phyloP scores from a whole-genome alignment of 1,140 invertebrate species.

The Reticulitermes speratus region DNA sequence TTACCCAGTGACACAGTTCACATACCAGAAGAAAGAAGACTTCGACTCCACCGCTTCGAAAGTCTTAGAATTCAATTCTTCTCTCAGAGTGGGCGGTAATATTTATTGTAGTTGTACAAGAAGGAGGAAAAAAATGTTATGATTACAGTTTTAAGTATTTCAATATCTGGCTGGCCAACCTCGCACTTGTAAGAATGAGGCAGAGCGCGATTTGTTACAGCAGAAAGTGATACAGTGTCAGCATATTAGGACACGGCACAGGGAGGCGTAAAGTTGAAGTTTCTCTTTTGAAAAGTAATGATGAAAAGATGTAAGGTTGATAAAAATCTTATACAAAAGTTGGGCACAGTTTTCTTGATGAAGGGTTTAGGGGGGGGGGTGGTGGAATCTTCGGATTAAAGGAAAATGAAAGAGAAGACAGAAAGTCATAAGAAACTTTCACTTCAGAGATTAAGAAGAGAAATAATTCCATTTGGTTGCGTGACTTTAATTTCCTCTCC shows the following conservation, averaged over 20 bases:
- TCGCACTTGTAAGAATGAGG: too few relatives aligned
- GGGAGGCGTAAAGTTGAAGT: neutral
- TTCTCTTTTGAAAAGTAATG: neutral
- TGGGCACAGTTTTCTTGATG: neutral
- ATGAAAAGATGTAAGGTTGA: conserved; percentile 6
- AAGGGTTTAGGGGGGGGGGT: neutral
- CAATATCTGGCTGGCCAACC: too few relatives aligned
- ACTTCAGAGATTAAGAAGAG: neutral
- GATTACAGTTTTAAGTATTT: too few relatives aligned
- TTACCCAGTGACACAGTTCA: too few relatives aligned
- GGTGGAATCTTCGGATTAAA: neutral
- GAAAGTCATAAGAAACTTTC: conserved; percentile 2
- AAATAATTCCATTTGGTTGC: conserved; percentile 1
- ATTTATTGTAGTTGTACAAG: too few relatives aligned
- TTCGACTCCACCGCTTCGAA: too few relatives aligned
- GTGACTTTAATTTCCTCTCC: conserved; percentile 3
- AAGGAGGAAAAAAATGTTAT: too few relatives aligned
- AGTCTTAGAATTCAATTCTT: too few relatives aligned
- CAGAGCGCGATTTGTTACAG: too few relatives aligned
- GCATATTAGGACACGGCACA: neutral
- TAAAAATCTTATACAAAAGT: conserved; percentile 18
- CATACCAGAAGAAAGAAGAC: too few relatives aligned
- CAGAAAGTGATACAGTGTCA: neutral
- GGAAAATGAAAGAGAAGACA: neutral
- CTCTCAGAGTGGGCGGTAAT: too few relatives aligned